A percentile compares a stretch with the other conserved stretches of the same genome.
These are phyloP conservation scores for Miniopterus natalensis DNA, from an alignment of 2,113 vertebrate genomes.

Conservation along the genomic window DNA sequence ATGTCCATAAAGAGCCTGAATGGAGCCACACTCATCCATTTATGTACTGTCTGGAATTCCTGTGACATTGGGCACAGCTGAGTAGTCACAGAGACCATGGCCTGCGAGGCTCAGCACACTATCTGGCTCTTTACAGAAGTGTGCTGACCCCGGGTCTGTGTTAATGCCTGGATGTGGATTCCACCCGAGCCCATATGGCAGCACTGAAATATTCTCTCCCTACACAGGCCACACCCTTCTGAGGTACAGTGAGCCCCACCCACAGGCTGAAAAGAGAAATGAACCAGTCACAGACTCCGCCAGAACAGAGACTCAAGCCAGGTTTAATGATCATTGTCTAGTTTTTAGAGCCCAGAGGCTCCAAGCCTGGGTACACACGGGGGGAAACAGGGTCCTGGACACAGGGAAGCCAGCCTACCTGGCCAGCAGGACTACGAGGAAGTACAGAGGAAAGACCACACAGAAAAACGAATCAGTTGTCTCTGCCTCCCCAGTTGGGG, in stretches of 20 bases:
- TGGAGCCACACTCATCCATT: not conserved
- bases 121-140: not conserved
- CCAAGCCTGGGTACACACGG: slow-evolving; percentile 72
- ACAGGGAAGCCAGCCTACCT: slow-evolving; percentile 7
- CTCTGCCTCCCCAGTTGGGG: slow-evolving; percentile 36
- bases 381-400: slow-evolving; percentile 31
- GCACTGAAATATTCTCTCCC: slow-evolving; percentile 34
- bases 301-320: slow-evolving; percentile 80
- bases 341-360: slow-evolving; percentile 74
- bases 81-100: not conserved
- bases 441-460: slow-evolving; percentile 63
- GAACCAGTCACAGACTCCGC: slow-evolving; percentile 73
- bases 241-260: slow-evolving; percentile 44
- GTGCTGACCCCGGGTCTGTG: not conserved
- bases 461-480: not conserved
- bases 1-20: slow-evolving; percentile 1
- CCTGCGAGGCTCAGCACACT: not conserved
- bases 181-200: not conserved
- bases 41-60: not conserved
- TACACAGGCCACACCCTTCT: not conserved
- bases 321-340: slow-evolving; percentile 83
- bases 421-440: slow-evolving; percentile 52
- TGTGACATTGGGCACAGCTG: not conserved
- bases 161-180: not conserved
- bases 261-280: slow-evolving; percentile 66